Percentiles rank a stretch among this genome's conserved stretches.
Conservation (phyloP, 64 coral and sea anemone species). For the Stichodactyla helianthus region DNA sequence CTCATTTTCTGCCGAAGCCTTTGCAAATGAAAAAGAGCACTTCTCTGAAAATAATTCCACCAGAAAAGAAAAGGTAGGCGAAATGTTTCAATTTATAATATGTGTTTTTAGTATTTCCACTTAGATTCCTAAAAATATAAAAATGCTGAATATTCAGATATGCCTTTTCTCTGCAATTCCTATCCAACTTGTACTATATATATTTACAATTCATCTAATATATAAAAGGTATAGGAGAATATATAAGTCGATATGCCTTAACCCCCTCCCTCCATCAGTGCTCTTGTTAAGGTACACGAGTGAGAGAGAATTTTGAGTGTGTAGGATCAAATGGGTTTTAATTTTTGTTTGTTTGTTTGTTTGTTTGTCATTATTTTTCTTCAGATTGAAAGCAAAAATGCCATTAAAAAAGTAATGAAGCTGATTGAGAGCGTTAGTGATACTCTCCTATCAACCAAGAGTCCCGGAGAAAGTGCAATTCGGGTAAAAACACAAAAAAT, state of each 20-base stretch:
- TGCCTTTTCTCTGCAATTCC: too few species aligned
- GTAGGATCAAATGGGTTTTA: too few species aligned
- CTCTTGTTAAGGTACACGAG: too few species aligned
- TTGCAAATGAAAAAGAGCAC: neutral
- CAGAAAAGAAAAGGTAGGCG: neutral
- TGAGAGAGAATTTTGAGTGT: too few species aligned
- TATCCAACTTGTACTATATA: too few species aligned
- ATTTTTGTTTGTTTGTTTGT: neutral
- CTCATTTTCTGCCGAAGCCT: conserved; percentile 22
- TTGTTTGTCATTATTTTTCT: neutral
- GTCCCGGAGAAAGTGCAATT: conserved; percentile 29
- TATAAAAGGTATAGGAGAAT: too few species aligned
- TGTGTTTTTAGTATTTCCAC: too few species aligned
- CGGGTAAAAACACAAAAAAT: conserved; percentile 57
- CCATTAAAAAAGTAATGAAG: conserved; percentile 41
- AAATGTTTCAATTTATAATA: neutral
- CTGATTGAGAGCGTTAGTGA: conserved; percentile 57
- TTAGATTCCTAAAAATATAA: too few species aligned
- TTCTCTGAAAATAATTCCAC: neutral
- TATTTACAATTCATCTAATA: too few species aligned
- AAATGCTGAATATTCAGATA: too few species aligned
- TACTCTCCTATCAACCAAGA: conserved; percentile 45
- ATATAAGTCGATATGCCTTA: too few species aligned
- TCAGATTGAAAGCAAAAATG: neutral
- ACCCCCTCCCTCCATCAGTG: too few species aligned